A percentile compares a stretch with the other conserved stretches of the same genome.
These are phyloP conservation scores for Myodes glareolus DNA, from an alignment of 2,113 vertebrate genomes.

Conservation along the genomic window DNA sequence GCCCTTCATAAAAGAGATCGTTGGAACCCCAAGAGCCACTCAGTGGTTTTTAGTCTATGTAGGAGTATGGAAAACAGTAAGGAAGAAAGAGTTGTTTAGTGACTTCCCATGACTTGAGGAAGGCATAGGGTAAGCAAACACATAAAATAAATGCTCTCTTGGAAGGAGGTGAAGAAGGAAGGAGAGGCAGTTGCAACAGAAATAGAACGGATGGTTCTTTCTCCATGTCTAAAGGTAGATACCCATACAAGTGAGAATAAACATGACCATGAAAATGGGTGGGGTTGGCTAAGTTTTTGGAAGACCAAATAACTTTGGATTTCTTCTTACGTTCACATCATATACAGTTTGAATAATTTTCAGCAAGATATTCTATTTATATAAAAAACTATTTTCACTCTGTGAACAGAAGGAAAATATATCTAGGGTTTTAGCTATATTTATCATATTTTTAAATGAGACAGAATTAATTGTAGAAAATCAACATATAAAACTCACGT, in stretches of 20 bases:
- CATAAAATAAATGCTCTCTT: not conserved
- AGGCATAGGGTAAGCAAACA: not conserved
- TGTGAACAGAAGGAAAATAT: not conserved
- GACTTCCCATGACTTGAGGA: not conserved
- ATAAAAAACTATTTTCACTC: conserved; percentile 41
- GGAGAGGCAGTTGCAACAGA: not conserved
- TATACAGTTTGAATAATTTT: conserved; percentile 44
- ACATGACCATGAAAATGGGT: not conserved
- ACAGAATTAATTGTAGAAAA: not conserved
- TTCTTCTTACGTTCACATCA: not conserved
- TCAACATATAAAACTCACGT: not conserved
- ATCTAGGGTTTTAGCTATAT: not conserved
- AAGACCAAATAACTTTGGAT: conserved; percentile 7
- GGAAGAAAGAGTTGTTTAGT: conserved; percentile 4
- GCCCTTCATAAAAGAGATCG: not conserved
- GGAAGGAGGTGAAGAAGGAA: not conserved
- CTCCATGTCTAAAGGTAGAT: not conserved
- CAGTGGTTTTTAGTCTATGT: not conserved
- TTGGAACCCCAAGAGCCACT: not conserved
- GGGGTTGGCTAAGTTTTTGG: not conserved
- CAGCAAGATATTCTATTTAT: not conserved
- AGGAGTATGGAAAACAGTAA: not conserved
- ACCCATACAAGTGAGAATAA: not conserved
- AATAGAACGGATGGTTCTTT: not conserved
- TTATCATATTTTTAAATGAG: conserved; percentile 30